These are phyloP conservation scores for Eustalomyia histrio DNA, from an alignment of 2,888 invertebrate species.

Conservation along the genomic window DNA sequence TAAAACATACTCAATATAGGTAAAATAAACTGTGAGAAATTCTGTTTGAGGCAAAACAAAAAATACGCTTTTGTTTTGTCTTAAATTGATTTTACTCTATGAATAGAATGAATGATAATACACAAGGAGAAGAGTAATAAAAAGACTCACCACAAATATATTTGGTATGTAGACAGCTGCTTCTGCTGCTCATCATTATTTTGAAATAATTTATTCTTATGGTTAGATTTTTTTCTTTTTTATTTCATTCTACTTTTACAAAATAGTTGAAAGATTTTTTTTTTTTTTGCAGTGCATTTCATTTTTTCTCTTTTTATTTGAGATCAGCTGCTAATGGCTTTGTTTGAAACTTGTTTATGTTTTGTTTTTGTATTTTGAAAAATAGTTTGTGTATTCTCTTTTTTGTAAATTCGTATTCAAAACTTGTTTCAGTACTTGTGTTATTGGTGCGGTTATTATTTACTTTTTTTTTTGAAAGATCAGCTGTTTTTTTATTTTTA, in stretches of 20 bases:
- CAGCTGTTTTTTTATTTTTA: slow-evolving; percentile 51
- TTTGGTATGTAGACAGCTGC: background rate
- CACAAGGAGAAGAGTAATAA: slow-evolving; percentile 6
- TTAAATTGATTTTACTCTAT: background rate
- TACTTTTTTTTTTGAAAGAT: slow-evolving; percentile 24
- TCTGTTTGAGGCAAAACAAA: slow-evolving; percentile 13
- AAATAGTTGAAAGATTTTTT: background rate
- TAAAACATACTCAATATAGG: slow-evolving; percentile 43
- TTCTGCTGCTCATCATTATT: slow-evolving; percentile 25
- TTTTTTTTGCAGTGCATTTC: slow-evolving; percentile 13
- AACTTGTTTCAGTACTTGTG: slow-evolving; percentile 42
- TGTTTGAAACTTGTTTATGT: slow-evolving; percentile 12
- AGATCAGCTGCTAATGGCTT: slow-evolving; percentile 40
- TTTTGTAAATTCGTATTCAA: slow-evolving; percentile 13
- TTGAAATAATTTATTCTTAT: slow-evolving; percentile 25
- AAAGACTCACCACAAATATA: background rate
- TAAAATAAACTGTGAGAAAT: slow-evolving; percentile 49
- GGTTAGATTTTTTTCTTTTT: background rate
- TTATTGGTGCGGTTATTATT: slow-evolving; percentile 6
- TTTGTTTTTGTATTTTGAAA: slow-evolving; percentile 16
- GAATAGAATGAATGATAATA: background rate
- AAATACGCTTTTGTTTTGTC: background rate
- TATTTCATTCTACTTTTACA: background rate
- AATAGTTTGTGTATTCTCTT: slow-evolving; percentile 29
- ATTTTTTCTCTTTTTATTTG: slow-evolving; percentile 13